Conservation (phyloP, 2,113 vertebrate genomes). For the Tiliqua scincoides region DNA sequence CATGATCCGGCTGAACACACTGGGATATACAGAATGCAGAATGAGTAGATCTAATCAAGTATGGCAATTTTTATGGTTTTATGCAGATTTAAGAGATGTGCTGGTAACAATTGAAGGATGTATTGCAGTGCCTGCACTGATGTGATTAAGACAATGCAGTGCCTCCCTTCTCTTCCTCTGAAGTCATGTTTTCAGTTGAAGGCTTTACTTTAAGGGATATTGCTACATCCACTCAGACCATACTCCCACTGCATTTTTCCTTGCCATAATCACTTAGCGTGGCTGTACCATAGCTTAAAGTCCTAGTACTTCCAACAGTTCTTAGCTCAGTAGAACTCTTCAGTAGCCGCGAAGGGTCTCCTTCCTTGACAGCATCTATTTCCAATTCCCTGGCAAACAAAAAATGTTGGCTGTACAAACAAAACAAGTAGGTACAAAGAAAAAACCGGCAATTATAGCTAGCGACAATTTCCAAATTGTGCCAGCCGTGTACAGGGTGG, state of each 20-base stretch:
- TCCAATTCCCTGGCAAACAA: not conserved
- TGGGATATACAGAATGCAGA: not conserved
- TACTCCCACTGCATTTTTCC: not conserved
- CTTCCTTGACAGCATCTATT: conserved; percentile 15
- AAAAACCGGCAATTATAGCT: not conserved
- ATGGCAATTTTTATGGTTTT: not conserved
- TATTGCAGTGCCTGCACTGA: not conserved
- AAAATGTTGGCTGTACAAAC: conserved; percentile 21
- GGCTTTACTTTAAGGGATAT: not conserved
- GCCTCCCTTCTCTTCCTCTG: not conserved
- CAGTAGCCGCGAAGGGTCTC: conserved; percentile 23
- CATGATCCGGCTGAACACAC: too few species aligned
- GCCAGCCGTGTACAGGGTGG: not conserved
- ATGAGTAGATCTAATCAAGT: not conserved
- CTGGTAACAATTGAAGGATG: not conserved
- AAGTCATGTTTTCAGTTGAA: not conserved
- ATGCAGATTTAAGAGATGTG: not conserved
- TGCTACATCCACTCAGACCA: not conserved
- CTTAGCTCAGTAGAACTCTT: conserved; percentile 18
- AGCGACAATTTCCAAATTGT: conserved; percentile 7
- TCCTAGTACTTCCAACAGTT: conserved; percentile 17
- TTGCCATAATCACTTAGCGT: not conserved
- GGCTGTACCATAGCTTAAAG: conserved; percentile 6
- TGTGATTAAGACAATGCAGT: not conserved
- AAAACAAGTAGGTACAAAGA: not conserved